Evolutionary conservation across 2,113 vertebrate genomes (phyloP), one percentile per base, ranked within the genome.

Genomic region (Dipodomys spectabilis): DNA sequence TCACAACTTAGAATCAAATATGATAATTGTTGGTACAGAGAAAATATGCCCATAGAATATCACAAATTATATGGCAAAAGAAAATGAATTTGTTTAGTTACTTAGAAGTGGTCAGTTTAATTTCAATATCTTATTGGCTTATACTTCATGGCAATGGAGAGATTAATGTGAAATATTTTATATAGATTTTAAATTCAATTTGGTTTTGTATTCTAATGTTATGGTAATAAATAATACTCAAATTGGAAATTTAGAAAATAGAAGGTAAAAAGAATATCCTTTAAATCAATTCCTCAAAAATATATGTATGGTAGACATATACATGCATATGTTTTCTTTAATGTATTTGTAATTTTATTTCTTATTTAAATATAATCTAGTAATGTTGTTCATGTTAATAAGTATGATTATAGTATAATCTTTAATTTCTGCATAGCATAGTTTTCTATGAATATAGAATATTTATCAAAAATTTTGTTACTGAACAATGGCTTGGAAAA

Each of bases 401-500:
- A 68, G 71, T 75, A 7, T 67, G 28, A 20, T 30, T 19, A 39
- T 25, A n/a, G 62, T 13, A 72, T 23, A 65, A 6, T 67, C 69
- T 16, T 12, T 91, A 45, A 81, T 88, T 78, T 88, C 35, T 72
- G 7, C 64, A 57, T 72, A 77, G 4, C 18, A 57, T 86, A 60
- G 5, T 71, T 53, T 72, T 67, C 44, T 86, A 44, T 84, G 1
- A 89, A 86, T 80, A 60, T 23, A 68, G 18, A 86, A 44, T 44
- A 84, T 68, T 69, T 81, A 45, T 28, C 0, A 67, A 44, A 67
- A 86, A n/a, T 0, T 86, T 60, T 73, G 39, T 39, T 7, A 90
- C 11, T 82, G 6, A 9, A 39, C 10, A 83, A 82, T 91, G 81
- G 85, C 32, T 75, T 82, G 71, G 25, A 23, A 88, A 92, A 93